Percentiles rank a stretch among this genome's conserved stretches.
These are phyloP conservation scores for Bovichtus variegatus DNA, from an alignment of 2,797 vertebrate species.

Conservation along the genomic window DNA sequence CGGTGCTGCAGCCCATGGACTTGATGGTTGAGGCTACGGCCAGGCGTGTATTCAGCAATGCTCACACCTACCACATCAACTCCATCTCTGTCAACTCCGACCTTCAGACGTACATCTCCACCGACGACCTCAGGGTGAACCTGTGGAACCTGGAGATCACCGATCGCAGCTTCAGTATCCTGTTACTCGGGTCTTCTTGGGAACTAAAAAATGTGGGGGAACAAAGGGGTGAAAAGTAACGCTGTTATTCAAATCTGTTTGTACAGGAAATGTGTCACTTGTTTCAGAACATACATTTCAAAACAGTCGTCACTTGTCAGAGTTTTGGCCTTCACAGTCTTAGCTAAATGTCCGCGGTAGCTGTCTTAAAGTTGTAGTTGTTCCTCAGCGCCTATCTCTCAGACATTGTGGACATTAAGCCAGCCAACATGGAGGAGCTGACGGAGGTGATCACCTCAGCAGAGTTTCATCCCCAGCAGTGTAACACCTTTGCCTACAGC, in stretches of 20 bases:
- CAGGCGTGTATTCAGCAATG: constrained; percentile 93
- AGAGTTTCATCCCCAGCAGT: constrained; percentile 97
- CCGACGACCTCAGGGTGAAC: constrained; percentile 95
- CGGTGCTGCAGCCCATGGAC: constrained; percentile 95
- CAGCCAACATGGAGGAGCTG: constrained; percentile 98
- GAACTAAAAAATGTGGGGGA: not conserved
- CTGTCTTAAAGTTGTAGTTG: not conserved
- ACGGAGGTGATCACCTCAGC: constrained; percentile 98
- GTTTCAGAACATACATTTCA: not conserved
- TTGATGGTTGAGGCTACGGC: constrained; percentile 97
- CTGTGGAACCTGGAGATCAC: constrained; percentile 98
- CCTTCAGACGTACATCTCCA: constrained; percentile 97
- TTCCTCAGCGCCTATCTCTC: constrained; percentile 84
- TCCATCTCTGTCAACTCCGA: constrained; percentile 98
- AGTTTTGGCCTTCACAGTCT: not conserved
- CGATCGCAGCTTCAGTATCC: constrained; percentile 98
- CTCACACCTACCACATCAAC: constrained; percentile 98
- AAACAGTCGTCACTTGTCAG: too few relatives aligned
- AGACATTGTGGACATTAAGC: constrained; percentile 99
- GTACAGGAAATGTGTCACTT: not conserved
- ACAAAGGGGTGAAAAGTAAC: not conserved
- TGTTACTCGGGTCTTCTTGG: constrained; percentile 34
- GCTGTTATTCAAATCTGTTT: not conserved
- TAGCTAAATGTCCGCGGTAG: not conserved
- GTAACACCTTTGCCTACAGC: constrained; percentile 99